These are phyloP conservation scores for Felis chaus DNA, from an alignment of 2,113 vertebrate species.

Conservation along the genomic window DNA sequence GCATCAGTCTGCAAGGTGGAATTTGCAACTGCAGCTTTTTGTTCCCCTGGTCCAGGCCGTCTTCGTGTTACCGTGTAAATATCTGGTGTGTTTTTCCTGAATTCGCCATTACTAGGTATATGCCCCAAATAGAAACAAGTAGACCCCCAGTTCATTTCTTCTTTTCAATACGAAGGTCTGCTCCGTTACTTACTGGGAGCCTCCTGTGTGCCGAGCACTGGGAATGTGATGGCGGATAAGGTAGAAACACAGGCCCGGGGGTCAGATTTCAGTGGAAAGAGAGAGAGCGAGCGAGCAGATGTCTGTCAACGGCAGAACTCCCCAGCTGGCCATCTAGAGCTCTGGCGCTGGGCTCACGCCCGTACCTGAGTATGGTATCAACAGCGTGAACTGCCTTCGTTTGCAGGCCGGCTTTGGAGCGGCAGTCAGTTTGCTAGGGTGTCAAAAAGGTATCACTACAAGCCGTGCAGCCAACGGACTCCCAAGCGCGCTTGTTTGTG, in stretches of 20 bases:
- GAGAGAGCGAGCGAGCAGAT: neutral
- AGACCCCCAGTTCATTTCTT: neutral
- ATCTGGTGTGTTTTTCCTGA: neutral
- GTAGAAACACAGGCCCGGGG: neutral
- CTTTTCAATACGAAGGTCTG: neutral
- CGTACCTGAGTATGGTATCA: neutral
- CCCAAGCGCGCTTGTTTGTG: slow-evolving; percentile 79
- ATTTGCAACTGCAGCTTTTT: neutral
- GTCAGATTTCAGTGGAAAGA: neutral
- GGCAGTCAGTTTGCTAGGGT: neutral
- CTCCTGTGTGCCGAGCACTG: neutral
- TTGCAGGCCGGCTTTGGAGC: neutral
- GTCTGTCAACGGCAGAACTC: neutral
- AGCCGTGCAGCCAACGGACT: neutral
- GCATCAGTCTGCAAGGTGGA: neutral
- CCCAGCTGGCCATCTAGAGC: neutral
- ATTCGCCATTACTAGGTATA: neutral
- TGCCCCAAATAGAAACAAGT: neutral
- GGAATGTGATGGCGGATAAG: neutral
- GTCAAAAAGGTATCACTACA: neutral
- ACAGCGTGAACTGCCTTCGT: neutral
- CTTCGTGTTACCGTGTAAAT: neutral
- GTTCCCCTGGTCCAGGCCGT: neutral
- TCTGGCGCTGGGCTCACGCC: accelerated
- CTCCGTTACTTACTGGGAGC: neutral